These are phyloP conservation scores for Rhinoderma darwinii DNA, from an alignment of 2,113 vertebrate genomes.

Conservation along the genomic window DNA sequence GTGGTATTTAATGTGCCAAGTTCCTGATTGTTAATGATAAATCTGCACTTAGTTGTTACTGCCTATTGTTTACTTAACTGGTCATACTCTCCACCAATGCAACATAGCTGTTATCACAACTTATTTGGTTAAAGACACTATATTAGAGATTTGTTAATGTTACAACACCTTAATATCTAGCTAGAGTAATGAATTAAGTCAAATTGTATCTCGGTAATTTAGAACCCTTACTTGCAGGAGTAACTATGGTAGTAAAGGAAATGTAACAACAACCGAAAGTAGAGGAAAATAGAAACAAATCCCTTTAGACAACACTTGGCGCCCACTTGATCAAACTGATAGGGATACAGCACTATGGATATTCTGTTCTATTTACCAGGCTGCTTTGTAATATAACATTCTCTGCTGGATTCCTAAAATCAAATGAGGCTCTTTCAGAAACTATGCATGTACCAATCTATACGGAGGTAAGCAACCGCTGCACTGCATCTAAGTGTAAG, in stretches of 20 bases:
- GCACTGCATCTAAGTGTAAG: background rate
- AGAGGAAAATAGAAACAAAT: background rate
- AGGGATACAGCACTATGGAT: background rate
- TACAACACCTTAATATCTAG: no score
- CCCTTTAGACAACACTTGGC: background rate
- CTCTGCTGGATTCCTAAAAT: conserved; percentile 47
- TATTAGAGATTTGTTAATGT: no score
- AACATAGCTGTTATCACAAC: no score
- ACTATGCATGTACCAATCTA: conserved; percentile 37
- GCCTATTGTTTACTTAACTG: no score
- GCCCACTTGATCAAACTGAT: conserved; percentile 19
- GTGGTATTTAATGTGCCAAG: no score
- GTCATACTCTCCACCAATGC: no score
- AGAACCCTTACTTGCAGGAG: background rate
- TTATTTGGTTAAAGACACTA: no score
- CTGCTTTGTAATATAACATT: conserved; percentile 24
- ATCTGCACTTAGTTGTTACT: no score
- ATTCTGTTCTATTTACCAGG: conserved; percentile 38
- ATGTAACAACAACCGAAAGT: background rate
- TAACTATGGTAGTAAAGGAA: background rate
- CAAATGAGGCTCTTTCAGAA: conserved; percentile 29
- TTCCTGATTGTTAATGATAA: no score
- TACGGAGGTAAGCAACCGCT: background rate
- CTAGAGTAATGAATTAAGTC: background rate
- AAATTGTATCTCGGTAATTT: background rate